Base-by-base conservation (phyloP, 2,797 vertebrate species). In the Oophaga sylvatica region DNA sequence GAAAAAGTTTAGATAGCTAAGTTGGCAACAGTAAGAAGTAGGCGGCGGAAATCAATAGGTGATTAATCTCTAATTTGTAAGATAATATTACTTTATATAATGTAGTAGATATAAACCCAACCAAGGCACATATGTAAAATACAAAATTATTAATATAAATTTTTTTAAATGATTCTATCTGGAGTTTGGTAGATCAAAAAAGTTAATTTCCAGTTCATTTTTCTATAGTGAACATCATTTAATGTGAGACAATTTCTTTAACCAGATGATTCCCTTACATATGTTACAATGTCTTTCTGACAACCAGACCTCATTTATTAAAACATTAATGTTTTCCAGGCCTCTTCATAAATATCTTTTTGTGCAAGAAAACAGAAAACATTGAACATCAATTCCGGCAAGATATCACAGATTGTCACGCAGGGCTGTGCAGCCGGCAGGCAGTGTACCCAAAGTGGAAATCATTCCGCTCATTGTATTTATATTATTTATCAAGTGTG, bases 281-380 rank as follows among this genome's bases (percentile, higher is more conserved):
- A 71, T 81, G 60, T 81, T 53, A 20, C 68, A 65, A 76, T 65
- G 85, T 75, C 22, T 62, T 62, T 59, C 85, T 81, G 68, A 81
- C 85, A 81, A 77, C 86, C 80, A 87, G 80, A 68, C 86, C 60
- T 31, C 8, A n/a, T 87, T 77, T 87, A 87, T 82, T 87, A 82
- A 82, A 87, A 77, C 80, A 87, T 76, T 87, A 87, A 87, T 87
- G 80, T 31, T 82, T 82, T 82, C 86, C 86, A 87, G 86, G 73
- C 80, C 86, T 19, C 68, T 56, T 48, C 57, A 85, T 80, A 80
- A 78, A 86, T 79, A 86, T 80, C 62, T 86, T 81, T 63, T 71
- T 75, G 12, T 76, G 35, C 56, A 73, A 75, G 86, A 83, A 87
- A 82, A 45, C 86, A 77, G 79, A 82, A 53, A 82, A 81, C 59